A percentile compares a stretch with the other conserved stretches of the same genome.
Conservation (phyloP, 1,140 invertebrate species). For the Cotesia glomerata region DNA sequence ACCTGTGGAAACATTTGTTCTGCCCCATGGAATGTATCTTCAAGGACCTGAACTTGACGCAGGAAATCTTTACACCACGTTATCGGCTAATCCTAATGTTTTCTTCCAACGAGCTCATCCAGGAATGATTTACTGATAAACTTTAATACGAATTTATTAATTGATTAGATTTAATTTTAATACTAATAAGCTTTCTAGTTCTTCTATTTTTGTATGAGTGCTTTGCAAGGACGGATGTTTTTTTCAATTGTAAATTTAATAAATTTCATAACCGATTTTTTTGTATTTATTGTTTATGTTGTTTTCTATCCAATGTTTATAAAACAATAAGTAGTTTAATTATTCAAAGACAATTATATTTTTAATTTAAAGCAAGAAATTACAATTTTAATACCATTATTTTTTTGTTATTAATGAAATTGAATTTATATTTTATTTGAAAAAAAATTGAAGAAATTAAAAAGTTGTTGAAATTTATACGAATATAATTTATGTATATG, state of each 20-base stretch:
- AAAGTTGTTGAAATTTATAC: no score
- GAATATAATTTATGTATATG: no score
- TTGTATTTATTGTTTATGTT: background rate
- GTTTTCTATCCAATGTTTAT: no score
- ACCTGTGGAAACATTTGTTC: slow-evolving; percentile 53
- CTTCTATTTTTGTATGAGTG: background rate
- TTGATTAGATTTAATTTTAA: background rate
- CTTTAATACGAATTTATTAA: background rate
- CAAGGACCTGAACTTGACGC: slow-evolving; percentile 70
- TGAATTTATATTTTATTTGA: no score
- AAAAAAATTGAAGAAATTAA: no score
- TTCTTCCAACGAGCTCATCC: slow-evolving; percentile 82
- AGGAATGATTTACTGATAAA: slow-evolving; percentile 81
- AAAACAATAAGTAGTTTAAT: no score
- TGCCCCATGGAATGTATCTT: slow-evolving; percentile 73
- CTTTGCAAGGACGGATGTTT: background rate
- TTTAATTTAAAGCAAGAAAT: no score
- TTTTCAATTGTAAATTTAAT: background rate
- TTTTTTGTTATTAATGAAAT: no score
- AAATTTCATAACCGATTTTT: background rate
- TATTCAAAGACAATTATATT: no score
- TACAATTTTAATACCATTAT: no score
- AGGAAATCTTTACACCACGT: slow-evolving; percentile 79
- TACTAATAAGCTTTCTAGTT: background rate
- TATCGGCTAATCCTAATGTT: slow-evolving; percentile 84